phyloP scores from a whole-genome alignment of 2,113 vertebrate species.

The Ictalurus furcatus region DNA sequence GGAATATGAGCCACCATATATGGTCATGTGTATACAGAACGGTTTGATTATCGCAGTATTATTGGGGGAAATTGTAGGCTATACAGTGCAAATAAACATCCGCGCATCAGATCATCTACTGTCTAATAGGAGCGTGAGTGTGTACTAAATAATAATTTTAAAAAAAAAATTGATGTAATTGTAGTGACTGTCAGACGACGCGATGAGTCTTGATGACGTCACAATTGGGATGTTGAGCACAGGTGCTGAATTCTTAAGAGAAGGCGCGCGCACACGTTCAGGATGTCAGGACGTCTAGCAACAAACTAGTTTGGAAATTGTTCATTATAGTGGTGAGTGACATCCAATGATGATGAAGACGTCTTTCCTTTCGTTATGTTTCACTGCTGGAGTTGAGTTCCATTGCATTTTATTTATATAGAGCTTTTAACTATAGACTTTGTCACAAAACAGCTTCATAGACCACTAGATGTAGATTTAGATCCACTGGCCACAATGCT shows the following conservation, averaged over 20 bases:
- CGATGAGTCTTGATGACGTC: conserved; percentile 1
- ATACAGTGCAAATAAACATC: neutral
- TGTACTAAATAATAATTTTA: neutral
- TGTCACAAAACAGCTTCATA: neutral
- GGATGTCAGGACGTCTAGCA: neutral
- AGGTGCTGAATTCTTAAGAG: neutral
- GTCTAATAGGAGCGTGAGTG: neutral
- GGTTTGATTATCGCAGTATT: neutral
- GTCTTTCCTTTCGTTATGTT: neutral
- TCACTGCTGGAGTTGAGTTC: neutral
- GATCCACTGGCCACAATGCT: neutral
- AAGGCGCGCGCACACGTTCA: neutral
- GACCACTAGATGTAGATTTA: neutral
- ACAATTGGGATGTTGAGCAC: neutral
- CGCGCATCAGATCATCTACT: neutral
- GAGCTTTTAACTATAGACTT: neutral
- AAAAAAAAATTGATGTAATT: neutral
- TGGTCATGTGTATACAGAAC: neutral
- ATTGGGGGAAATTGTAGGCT: neutral
- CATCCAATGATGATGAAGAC: neutral
- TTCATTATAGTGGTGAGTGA: neutral
- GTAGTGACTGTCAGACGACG: neutral
- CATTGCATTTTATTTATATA: neutral
- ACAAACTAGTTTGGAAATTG: neutral
- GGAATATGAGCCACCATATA: neutral